These are phyloP conservation scores for Hydropsyche betteni DNA, from an alignment of 2,888 invertebrate species.

Conservation along the genomic window DNA sequence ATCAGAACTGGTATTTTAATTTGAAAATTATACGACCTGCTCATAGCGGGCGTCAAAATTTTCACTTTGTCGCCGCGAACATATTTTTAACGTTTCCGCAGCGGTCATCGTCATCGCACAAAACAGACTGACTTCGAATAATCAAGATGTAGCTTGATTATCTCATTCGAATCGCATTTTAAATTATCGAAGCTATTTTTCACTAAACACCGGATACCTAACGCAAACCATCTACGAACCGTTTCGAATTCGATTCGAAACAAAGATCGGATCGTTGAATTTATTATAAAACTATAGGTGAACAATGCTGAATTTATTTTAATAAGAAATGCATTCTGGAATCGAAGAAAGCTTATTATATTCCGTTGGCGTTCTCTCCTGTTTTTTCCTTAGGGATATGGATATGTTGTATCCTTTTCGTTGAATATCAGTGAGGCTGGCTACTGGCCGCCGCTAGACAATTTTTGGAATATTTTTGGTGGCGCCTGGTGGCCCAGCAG, in stretches of 20 bases:
- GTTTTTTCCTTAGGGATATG: background rate
- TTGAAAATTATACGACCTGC: conserved; percentile 27
- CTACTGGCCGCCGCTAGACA: conserved; percentile 43
- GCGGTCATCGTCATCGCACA: background rate
- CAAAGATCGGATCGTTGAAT: too few species aligned
- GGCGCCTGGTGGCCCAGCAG: conserved; percentile 46
- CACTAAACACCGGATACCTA: too few species aligned
- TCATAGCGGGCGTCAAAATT: conserved; percentile 34
- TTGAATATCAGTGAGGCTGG: conserved; percentile 32
- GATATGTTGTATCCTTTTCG: background rate
- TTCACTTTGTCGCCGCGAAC: conserved; percentile 30
- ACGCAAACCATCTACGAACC: too few species aligned
- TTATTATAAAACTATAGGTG: too few species aligned
- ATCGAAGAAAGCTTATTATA: conserved; percentile 24
- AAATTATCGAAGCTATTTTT: too few species aligned
- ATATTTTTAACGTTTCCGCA: conserved; percentile 27
- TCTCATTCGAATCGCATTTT: too few species aligned
- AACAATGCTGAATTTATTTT: too few species aligned
- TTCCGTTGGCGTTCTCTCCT: conserved; percentile 8
- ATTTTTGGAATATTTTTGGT: conserved; percentile 47
- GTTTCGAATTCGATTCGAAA: too few species aligned
- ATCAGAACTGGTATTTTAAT: conserved; percentile 27
- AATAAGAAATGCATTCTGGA: background rate
- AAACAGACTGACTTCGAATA: too few species aligned
- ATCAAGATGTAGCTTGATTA: too few species aligned